These are phyloP conservation scores for Leptopterna dolabrata DNA, from an alignment of 2,888 invertebrate species.

Conservation along the genomic window DNA sequence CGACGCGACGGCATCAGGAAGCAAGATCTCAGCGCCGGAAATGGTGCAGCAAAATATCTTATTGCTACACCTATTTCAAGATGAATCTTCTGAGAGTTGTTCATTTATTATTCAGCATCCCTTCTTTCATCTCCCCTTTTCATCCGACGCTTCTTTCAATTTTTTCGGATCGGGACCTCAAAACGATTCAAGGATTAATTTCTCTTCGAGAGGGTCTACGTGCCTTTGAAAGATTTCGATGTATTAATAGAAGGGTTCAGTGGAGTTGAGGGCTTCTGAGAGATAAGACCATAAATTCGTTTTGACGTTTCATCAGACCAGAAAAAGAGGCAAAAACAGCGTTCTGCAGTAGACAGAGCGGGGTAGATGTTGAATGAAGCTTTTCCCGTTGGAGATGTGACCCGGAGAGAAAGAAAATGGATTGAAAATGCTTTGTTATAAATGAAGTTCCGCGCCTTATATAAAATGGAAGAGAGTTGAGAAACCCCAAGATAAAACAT, in stretches of 20 bases:
- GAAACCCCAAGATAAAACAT: background rate
- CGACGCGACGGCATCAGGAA: no score
- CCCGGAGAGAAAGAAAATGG: background rate
- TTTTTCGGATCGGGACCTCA: background rate
- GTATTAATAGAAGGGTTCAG: background rate
- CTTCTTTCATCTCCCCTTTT: background rate
- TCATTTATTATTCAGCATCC: background rate
- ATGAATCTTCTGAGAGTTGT: background rate
- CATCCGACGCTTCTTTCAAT: background rate
- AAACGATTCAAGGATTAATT: background rate
- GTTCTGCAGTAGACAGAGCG: background rate
- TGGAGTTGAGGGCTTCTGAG: background rate
- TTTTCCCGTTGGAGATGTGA: slow-evolving; percentile 6
- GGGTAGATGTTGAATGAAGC: background rate
- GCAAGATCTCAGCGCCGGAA: no score
- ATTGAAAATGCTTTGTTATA: slow-evolving; percentile 30
- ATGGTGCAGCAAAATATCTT: no score
- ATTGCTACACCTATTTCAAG: no score
- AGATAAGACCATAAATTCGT: slow-evolving; percentile 30
- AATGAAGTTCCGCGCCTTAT: slow-evolving; percentile 27
- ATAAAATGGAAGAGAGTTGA: background rate
- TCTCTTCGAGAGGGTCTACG: background rate
- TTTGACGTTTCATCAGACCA: slow-evolving; percentile 35
- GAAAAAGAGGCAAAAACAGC: background rate
- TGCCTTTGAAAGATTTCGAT: background rate